A percentile compares a stretch with the other conserved stretches of the same genome.
These are phyloP conservation scores for Piliocolobus tephrosceles DNA, from an alignment of 2,113 vertebrate genomes.

Conservation along the genomic window DNA sequence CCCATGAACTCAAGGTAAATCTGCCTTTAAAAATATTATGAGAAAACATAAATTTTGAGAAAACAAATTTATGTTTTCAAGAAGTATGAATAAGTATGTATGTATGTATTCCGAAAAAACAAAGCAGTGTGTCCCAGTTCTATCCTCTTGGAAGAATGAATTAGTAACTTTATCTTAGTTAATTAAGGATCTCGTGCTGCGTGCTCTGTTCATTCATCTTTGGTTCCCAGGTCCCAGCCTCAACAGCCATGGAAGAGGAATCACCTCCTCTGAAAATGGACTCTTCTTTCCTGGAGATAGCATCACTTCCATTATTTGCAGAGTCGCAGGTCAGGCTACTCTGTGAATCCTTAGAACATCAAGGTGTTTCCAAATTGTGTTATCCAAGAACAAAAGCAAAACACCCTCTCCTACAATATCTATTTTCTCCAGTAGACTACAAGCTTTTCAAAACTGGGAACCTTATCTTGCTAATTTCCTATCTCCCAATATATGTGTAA, in stretches of 20 bases:
- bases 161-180: constrained; percentile 26
- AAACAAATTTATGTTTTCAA: background rate
- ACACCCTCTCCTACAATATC: background rate
- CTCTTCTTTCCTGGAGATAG: background rate
- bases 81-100: background rate
- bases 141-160: background rate
- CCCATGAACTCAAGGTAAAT: background rate
- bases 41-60: background rate
- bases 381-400: background rate
- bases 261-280: background rate
- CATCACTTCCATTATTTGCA: background rate
- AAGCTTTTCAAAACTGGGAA: background rate
- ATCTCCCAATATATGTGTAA: background rate
- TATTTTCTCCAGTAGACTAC: background rate
- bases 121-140: background rate
- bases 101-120: background rate
- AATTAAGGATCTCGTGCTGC: background rate
- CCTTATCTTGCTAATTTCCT: background rate
- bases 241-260: background rate
- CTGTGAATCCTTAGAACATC: background rate
- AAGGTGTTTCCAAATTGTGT: background rate
- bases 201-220: background rate
- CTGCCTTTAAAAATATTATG: background rate
- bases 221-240: background rate
- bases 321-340: background rate